Evolutionary conservation across 2,797 vertebrate genomes (phyloP).

Genomic region (Manis pentadactyla): DNA sequence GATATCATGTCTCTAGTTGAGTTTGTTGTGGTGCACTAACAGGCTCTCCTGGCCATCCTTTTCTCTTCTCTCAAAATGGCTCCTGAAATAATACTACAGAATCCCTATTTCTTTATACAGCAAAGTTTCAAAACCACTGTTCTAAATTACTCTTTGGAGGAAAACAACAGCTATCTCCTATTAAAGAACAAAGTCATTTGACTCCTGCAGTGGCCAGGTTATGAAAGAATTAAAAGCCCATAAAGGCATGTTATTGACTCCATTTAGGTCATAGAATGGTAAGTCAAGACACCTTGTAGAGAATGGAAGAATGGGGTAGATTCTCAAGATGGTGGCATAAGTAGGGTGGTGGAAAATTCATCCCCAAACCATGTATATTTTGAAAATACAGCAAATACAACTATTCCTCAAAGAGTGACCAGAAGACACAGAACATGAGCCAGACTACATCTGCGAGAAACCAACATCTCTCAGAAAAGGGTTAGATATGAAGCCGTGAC

Average conservation of each 20-base stretch:
- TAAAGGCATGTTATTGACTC: conserved; percentile 17
- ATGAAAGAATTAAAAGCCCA: conserved; percentile 42
- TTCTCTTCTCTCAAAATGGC: background rate
- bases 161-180: conserved; percentile 7
- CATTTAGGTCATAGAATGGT: conserved; percentile 8
- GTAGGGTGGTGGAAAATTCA: no score
- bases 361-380: no score
- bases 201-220: background rate
- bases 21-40: background rate
- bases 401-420: no score
- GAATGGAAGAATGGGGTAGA: background rate
- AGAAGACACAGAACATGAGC: no score
- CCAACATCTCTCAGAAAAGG: no score
- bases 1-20: background rate
- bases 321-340: no score
- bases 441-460: no score
- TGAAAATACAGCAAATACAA: no score
- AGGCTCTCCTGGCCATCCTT: background rate
- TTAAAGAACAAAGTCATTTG: conserved; percentile 45
- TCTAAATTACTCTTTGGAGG: conserved; percentile 24
- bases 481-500: no score
- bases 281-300: background rate
- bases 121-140: background rate
- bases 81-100: background rate
- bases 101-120: background rate